Base-by-base conservation (phyloP, 1,140 invertebrate species). In the Solen grandis region DNA sequence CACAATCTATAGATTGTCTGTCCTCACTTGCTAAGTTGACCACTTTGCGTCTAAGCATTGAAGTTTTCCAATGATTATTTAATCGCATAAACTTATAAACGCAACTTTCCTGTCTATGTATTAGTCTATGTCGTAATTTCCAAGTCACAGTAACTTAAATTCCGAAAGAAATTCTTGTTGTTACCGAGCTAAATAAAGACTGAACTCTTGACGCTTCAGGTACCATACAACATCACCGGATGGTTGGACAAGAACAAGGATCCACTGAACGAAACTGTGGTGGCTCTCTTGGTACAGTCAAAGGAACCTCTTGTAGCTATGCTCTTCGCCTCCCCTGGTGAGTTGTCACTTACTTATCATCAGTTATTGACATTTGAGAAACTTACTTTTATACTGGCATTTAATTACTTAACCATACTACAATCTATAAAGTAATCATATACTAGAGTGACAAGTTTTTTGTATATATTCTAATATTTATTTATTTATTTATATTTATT, bases 191-290 rank as follows among this genome's bases (percentile, higher is more conserved):
- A 46, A 46, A 46, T 69, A n/a, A n/a, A n/a, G n/a, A n/a, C 27
- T 52, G 5, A 29, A n/a, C n/a, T n/a, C n/a, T n/a, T n/a, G n/a
- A n/a, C 31, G 22, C 5, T 70, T n/a, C 14, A 94, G 91, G 97
- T 99, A 1, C 98, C 99, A 92, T 99, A 99, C 91, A 97, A 96
- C 10, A 98, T 97, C 0, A 95, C 95, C 29, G 96, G 98, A 88
- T 99, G 98, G 98, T 91, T 99, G 14, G 99, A 99, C 96, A 99
- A 99, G 94, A 99, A 99, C 91, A 99, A 99, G 97, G 98, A 99
- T 90, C 98, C 98, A 0, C 97, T 98, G 88, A 97, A 98, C 91
- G 97, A 98, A 89, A 96, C 97, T 0, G 96, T 89, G 19, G 84
- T 88, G 14, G 70, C 65, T 46, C 52, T 88, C 19, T 77, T 89